phyloP scores from a whole-genome alignment of 2,797 vertebrate genomes.

The Rhadinocentrus ornatus region DNA sequence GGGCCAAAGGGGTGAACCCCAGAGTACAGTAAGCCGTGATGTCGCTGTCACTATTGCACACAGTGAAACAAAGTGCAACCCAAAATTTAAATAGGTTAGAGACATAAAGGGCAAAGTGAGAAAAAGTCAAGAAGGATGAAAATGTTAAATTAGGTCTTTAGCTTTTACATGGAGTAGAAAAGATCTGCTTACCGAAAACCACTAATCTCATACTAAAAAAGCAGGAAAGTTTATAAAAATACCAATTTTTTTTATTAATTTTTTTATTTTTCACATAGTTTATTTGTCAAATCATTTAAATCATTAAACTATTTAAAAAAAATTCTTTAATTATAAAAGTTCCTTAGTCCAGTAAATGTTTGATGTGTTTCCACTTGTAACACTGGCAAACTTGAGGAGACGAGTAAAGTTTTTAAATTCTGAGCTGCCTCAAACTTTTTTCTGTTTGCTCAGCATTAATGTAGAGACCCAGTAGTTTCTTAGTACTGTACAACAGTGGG shows the following conservation, averaged over 20 bases:
- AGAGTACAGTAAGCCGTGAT: conserved; percentile 47
- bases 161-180: conserved; percentile 20
- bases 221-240: background rate
- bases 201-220: conserved; percentile 16
- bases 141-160: conserved; percentile 9
- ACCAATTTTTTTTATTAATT: background rate
- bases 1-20: conserved; percentile 67
- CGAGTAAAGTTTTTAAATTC: background rate
- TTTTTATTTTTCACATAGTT: background rate
- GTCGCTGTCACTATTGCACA: conserved; percentile 48
- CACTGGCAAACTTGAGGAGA: background rate
- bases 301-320: too few relatives aligned
- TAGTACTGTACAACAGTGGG: background rate
- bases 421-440: conserved; percentile 10
- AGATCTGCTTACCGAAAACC: conserved; percentile 17
- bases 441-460: conserved; percentile 14
- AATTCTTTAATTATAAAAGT: background rate
- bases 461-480: conserved; percentile 1
- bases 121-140: conserved; percentile 15
- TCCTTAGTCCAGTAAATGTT: background rate
- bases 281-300: too few relatives aligned
- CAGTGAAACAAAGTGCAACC: conserved; percentile 37
- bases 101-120: conserved; percentile 34
- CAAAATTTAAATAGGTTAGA: conserved; percentile 66
- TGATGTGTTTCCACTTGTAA: background rate